Conservation (phyloP, 2,797 vertebrate genomes). For the Tinamus major region DNA sequence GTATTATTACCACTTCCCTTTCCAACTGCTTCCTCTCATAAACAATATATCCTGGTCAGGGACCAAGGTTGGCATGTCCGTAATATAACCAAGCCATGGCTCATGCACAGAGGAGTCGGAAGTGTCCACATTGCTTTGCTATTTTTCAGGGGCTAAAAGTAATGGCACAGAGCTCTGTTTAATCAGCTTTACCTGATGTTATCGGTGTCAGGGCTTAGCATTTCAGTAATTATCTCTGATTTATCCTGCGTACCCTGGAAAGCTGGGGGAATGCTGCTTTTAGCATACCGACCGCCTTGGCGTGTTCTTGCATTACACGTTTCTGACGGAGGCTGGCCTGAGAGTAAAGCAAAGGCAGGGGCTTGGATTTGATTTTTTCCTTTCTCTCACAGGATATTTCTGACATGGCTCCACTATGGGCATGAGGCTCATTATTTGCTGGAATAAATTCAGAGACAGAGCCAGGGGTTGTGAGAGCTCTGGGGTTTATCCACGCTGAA, state of each 20-base stretch:
- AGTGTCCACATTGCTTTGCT: not conserved
- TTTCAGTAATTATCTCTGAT: not conserved
- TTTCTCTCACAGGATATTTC: not conserved
- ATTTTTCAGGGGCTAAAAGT: not conserved
- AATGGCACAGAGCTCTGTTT: not conserved
- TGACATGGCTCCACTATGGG: not conserved
- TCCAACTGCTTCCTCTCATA: not conserved
- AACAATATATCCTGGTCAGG: fast-evolving
- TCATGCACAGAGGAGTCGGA: fast-evolving
- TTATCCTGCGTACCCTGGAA: not conserved
- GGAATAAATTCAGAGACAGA: not conserved
- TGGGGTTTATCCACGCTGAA: not conserved
- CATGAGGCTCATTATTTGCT: not conserved
- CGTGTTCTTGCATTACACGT: not conserved
- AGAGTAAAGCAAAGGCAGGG: not conserved
- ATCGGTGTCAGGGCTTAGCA: not conserved
- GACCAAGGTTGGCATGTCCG: not conserved
- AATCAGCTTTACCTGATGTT: not conserved
- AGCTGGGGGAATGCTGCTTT: not conserved
- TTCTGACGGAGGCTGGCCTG: not conserved
- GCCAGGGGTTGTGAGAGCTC: not conserved
- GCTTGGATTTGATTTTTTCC: fast-evolving
- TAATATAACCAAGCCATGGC: not conserved
- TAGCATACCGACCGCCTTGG: fast-evolving
- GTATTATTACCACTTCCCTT: not conserved